phyloP scores from a whole-genome alignment of 53 echinoderm and acorn worm species.

The Paracentrotus lividus region DNA sequence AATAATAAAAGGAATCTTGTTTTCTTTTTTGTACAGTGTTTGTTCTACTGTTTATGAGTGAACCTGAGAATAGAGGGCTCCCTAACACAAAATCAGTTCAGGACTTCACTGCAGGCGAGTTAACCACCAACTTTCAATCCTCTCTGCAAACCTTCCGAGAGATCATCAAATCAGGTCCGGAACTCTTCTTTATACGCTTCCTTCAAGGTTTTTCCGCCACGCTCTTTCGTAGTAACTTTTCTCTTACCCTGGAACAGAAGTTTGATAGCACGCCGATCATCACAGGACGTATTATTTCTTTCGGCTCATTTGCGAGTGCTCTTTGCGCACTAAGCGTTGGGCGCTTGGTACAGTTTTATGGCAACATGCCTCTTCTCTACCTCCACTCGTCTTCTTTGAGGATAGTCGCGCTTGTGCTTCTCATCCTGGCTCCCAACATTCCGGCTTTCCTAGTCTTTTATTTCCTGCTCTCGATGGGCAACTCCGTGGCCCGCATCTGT shows the following conservation, averaged over 20 bases:
- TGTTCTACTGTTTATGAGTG: constrained; percentile 75
- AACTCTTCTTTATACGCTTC: constrained; percentile 88
- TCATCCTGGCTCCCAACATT: constrained; percentile 78
- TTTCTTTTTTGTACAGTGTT: constrained; percentile 69
- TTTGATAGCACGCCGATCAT: constrained; percentile 83
- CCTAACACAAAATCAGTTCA: constrained; percentile 75
- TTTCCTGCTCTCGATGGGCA: constrained; percentile 74
- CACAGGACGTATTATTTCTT: constrained; percentile 88
- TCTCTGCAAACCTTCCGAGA: constrained; percentile 80
- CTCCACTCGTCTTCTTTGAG: constrained; percentile 78
- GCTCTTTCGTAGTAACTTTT: constrained; percentile 93
- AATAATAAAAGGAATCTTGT: not conserved
- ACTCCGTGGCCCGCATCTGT: constrained; percentile 82
- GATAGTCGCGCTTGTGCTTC: constrained; percentile 68
- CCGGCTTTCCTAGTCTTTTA: constrained; percentile 71
- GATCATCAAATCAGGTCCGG: constrained; percentile 76
- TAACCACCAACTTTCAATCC: constrained; percentile 65
- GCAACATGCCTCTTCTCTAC: constrained; percentile 75
- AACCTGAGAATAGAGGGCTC: constrained; percentile 58
- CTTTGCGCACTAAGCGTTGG: constrained; percentile 82
- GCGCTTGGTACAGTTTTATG: constrained; percentile 75
- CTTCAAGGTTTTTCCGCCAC: constrained; percentile 82
- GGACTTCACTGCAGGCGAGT: constrained; percentile 81
- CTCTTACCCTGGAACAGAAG: constrained; percentile 80
- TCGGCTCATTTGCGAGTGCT: constrained; percentile 76